A percentile compares a stretch with the other conserved stretches of the same genome.
These are phyloP conservation scores for Coremacera marginata DNA, from an alignment of 2,888 invertebrate genomes.

Conservation along the genomic window DNA sequence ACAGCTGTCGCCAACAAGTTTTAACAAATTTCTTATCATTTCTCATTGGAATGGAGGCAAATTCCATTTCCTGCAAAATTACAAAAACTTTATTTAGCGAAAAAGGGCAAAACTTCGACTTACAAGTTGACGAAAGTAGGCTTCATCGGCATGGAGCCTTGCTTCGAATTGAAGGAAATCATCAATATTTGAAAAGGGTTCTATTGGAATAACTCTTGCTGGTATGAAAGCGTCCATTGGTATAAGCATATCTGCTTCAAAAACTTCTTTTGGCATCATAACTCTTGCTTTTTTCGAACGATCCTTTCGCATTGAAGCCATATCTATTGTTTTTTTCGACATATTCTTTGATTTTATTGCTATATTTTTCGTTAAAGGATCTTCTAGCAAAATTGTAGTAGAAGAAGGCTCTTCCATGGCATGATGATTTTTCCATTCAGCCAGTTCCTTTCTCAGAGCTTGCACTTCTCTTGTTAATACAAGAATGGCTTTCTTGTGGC, in stretches of 20 bases:
- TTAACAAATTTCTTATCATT: not conserved
- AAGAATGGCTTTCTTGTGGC: not conserved
- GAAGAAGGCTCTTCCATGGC: no score
- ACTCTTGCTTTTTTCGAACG: no score
- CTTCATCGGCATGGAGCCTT: not conserved
- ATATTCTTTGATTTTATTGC: no score
- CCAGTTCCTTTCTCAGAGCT: not conserved
- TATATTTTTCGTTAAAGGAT: no score
- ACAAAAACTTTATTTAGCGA: not conserved
- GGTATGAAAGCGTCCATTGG: no score
- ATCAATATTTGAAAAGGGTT: not conserved
- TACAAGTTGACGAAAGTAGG: not conserved
- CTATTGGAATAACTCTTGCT: not conserved
- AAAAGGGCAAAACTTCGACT: not conserved
- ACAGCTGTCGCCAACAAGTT: conserved; percentile 2
- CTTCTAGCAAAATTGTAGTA: no score
- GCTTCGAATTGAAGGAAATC: not conserved
- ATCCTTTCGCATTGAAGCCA: no score
- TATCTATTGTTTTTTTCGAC: no score
- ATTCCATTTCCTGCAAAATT: not conserved
- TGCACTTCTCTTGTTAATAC: not conserved
- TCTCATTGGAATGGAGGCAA: not conserved
- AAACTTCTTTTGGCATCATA: no score
- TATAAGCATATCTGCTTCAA: no score
- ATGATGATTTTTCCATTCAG: no score